Percentiles rank a stretch among this genome's conserved stretches.
These are phyloP conservation scores for Euproctis similis DNA, from an alignment of 2,888 invertebrate genomes.

Conservation along the genomic window DNA sequence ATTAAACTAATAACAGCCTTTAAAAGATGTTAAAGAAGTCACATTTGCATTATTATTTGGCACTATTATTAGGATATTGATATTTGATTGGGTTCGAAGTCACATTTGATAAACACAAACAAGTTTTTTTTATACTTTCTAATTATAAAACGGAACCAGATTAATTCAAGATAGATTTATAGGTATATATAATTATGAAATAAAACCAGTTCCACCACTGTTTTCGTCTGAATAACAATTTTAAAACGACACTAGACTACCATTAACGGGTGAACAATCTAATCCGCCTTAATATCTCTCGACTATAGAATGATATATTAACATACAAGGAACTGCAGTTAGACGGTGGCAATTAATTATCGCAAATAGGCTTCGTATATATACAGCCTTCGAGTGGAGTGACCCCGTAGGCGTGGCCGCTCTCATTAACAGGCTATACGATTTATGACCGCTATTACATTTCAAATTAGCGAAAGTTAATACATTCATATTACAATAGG, in stretches of 20 bases:
- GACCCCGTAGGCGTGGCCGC: slow-evolving; percentile 36
- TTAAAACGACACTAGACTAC: slow-evolving; percentile 9
- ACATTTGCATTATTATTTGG: too few relatives aligned
- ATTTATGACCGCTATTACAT: slow-evolving; percentile 46
- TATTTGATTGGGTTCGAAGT: too few relatives aligned
- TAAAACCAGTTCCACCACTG: slow-evolving; percentile 9
- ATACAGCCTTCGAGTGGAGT: slow-evolving; percentile 37
- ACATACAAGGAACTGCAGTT: slow-evolving; percentile 41
- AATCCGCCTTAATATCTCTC: slow-evolving; percentile 18
- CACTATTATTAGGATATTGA: too few relatives aligned
- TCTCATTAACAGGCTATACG: slow-evolving; percentile 32
- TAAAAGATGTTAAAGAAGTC: too few relatives aligned
- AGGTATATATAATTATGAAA: too few relatives aligned
- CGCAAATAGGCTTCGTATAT: slow-evolving; percentile 31
- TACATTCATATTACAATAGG: slow-evolving; percentile 30
- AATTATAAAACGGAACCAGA: too few relatives aligned
- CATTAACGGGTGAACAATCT: slow-evolving; percentile 13
- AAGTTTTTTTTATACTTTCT: too few relatives aligned
- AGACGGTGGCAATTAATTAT: slow-evolving; percentile 45
- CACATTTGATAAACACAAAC: too few relatives aligned
- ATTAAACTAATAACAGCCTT: too few relatives aligned
- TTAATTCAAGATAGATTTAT: too few relatives aligned
- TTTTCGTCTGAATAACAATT: slow-evolving; percentile 7
- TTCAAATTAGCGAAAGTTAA: slow-evolving; percentile 52
- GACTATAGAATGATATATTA: slow-evolving; percentile 29